Evolutionary conservation across 1,140 invertebrate genomes (phyloP), one percentile per base, ranked within the genome.

Genomic region (Trachymyrmex cornetzi): DNA sequence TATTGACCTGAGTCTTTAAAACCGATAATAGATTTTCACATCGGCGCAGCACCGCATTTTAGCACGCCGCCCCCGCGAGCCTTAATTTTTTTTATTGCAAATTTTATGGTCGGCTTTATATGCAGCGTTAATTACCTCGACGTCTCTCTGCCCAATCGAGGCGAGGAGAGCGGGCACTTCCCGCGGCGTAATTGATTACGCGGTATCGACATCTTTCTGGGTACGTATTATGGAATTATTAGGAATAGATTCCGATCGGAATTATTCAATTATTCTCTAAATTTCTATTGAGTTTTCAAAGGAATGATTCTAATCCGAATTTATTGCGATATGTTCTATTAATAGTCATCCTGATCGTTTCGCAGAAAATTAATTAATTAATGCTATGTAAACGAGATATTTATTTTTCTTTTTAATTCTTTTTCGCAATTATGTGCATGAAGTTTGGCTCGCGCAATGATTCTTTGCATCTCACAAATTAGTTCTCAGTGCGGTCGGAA

Each of bases 1-100:
- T 84, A 84, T 84, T 84, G 80, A 69, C 80, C 80, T 38, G 69
- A 61, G 80, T 19, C 38, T 84, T 84, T 84, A 75, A 84, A 38
- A 22, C 55, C 38, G 55, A 38, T 84, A 84, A 84, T 84, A 84
- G 80, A 84, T 84, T 84, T 84, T 74, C 69, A 84, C 30, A 30
- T 80, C 59, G 67, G 50, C 53, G 34, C 53, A 38, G 67, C 77
- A 67, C 34, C 12, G 67, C 80, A 48, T 75, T 84, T 69, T 74
- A 74, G 38, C 69, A 34, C 55, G 55, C 59, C 69, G 77, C 14
- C 9, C 16, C 48, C 48, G 14, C 48, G 53, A 64, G 14, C 53
- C 38, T 75, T 57, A n/a, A 14, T 50, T 66, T 57, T n/a, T 50
- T 16, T 50, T 50, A 50, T 71, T 34, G 34, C 55, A 48, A 72